A percentile compares a stretch with the other conserved stretches of the same genome.
Evolutionary conservation across 2,113 vertebrate species (phyloP).

Genomic region (Vulpes vulpes): DNA sequence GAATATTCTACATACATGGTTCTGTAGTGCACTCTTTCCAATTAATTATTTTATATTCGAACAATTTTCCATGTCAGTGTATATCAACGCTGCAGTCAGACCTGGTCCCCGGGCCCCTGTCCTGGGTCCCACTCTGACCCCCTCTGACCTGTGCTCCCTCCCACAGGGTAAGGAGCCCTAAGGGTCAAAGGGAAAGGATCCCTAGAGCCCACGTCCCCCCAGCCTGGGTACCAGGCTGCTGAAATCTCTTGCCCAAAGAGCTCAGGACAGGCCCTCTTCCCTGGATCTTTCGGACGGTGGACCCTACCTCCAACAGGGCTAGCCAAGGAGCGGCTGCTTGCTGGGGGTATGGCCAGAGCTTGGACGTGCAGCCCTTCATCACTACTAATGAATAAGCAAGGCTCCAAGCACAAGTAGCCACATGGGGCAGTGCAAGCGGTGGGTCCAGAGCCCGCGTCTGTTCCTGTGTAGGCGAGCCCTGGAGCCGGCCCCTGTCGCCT

Average conservation of each 20-base stretch:
- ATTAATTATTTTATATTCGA: background rate
- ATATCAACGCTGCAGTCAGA: background rate
- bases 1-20: background rate
- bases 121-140: background rate
- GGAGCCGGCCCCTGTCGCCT: rapidly evolving
- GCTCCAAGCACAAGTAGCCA: rapidly evolving
- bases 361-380: background rate
- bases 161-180: background rate
- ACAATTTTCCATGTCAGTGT: background rate
- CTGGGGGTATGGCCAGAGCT: background rate
- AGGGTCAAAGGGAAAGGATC: background rate
- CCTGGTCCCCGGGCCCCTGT: background rate
- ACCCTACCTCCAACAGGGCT: rapidly evolving
- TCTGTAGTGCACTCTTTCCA: background rate
- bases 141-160: background rate
- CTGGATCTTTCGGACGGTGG: background rate
- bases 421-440: rapidly evolving
- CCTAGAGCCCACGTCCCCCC: background rate
- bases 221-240: background rate
- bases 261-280: background rate
- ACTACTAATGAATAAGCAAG: background rate
- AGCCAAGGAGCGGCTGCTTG: background rate
- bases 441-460: rapidly evolving
- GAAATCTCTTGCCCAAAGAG: background rate
- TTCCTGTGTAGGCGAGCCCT: background rate